Evolutionary conservation across 2,888 invertebrate genomes (phyloP).

Genomic region (Leptinotarsa rubiginosa): DNA sequence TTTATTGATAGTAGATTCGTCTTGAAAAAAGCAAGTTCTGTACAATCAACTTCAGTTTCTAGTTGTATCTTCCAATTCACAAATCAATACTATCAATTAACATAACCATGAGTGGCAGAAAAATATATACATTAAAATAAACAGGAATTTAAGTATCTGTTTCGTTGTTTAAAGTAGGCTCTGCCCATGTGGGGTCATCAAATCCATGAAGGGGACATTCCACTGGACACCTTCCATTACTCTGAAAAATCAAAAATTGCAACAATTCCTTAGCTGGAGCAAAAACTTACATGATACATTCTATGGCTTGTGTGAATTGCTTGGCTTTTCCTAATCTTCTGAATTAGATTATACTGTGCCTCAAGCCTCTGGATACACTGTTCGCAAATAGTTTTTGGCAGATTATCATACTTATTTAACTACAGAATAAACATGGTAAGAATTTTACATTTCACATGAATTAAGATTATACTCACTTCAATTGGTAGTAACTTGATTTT

Average conservation of each 20-base stretch:
- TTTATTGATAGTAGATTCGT: no score
- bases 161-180: slow-evolving; percentile 38
- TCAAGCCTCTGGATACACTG: slow-evolving; percentile 70
- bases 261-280: not conserved
- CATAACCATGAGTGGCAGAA: not conserved
- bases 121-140: slow-evolving; percentile 23
- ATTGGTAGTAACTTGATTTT: slow-evolving; percentile 87
- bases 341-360: slow-evolving; percentile 68
- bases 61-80: not conserved
- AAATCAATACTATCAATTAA: not conserved
- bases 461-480: slow-evolving; percentile 71
- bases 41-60: no score
- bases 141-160: slow-evolving; percentile 18
- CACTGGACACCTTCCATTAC: slow-evolving; percentile 60
- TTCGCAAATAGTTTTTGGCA: slow-evolving; percentile 77
- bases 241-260: slow-evolving; percentile 49
- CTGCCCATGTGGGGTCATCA: slow-evolving; percentile 50
- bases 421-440: slow-evolving; percentile 44
- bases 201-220: slow-evolving; percentile 60
- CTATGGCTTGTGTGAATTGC: slow-evolving; percentile 59
- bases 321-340: slow-evolving; percentile 66
- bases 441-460: not conserved
- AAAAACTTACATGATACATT: slow-evolving; percentile 59
- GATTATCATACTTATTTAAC: slow-evolving; percentile 66
- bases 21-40: no score